These are phyloP conservation scores for Theonella swinhoei DNA, from an alignment of 37 sponge, comb jelly and placozoan genomes.

Conservation along the genomic window DNA sequence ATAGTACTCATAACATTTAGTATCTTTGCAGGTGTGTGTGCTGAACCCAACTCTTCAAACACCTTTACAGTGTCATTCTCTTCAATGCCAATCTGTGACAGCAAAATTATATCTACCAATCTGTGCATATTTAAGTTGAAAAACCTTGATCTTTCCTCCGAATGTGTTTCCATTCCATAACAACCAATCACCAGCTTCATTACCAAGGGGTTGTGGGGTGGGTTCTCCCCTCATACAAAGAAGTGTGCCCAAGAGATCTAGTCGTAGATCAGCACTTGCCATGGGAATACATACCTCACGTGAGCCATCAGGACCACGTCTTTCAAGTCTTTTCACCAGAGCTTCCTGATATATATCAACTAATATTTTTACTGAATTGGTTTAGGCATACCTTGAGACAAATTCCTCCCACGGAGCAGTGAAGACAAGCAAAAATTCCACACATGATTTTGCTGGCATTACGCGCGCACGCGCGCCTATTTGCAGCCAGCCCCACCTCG, in stretches of 20 bases:
- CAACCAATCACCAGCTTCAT: conserved; percentile 44
- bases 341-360: conserved; percentile 12
- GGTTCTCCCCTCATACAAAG: conserved; percentile 76
- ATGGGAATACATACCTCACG: conserved; percentile 30
- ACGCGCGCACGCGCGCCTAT: neutral
- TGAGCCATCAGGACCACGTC: conserved; percentile 52
- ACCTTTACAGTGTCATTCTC: conserved; percentile 81
- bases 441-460: conserved; percentile 10
- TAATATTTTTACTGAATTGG: neutral
- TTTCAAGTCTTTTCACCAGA: neutral
- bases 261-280: neutral
- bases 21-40: conserved; percentile 5
- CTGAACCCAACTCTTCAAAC: conserved; percentile 27
- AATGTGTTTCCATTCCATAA: conserved; percentile 97
- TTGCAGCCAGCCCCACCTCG: neutral
- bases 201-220: conserved; percentile 63
- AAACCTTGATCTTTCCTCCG: conserved; percentile 62
- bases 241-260: conserved; percentile 57
- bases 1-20: conserved; percentile 44
- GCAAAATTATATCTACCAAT: neutral
- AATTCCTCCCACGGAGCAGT: neutral
- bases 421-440: conserved; percentile 40
- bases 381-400: neutral
- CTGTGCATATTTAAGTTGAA: neutral
- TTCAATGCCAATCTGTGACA: conserved; percentile 21